Conservation (phyloP, 2,113 vertebrate species). For the Mola mola region DNA sequence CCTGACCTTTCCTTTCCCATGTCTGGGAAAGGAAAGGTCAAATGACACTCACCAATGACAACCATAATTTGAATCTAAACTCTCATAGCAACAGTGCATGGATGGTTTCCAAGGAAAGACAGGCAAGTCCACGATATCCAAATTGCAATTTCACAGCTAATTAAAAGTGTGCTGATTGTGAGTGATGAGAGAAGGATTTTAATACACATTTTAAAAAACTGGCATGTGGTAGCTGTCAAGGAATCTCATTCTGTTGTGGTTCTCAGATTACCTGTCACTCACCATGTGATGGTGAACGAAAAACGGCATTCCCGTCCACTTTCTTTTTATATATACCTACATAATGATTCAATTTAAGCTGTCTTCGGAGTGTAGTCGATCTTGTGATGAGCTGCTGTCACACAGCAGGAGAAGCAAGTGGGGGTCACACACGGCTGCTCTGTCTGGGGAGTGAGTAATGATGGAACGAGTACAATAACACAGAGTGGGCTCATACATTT, state of each 20-base stretch:
- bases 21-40: neutral
- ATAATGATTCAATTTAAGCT: conserved; percentile 7
- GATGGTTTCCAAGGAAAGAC: conserved; percentile 30
- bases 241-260: conserved; percentile 19
- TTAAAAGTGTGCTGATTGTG: conserved; percentile 9
- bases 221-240: neutral
- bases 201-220: conserved; percentile 23
- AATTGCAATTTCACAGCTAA: conserved; percentile 41
- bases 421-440: conserved; percentile 39
- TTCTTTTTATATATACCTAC: neutral
- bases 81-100: conserved; percentile 7
- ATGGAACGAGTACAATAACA: conserved; percentile 56
- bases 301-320: conserved; percentile 10
- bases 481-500: conserved; percentile 69
- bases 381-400: conserved; percentile 13
- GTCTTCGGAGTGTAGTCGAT: neutral
- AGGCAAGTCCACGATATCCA: neutral
- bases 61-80: conserved; percentile 7
- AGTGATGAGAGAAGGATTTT: conserved; percentile 16
- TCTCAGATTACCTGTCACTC: conserved; percentile 10
- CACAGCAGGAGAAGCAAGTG: conserved; percentile 32
- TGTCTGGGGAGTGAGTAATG: conserved; percentile 57
- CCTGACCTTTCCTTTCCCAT: too few relatives aligned
- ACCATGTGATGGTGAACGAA: conserved; percentile 3
- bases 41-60: neutral